These are phyloP conservation scores for Ivindomyrus marchei DNA, from an alignment of 2,113 vertebrate species.

Conservation along the genomic window DNA sequence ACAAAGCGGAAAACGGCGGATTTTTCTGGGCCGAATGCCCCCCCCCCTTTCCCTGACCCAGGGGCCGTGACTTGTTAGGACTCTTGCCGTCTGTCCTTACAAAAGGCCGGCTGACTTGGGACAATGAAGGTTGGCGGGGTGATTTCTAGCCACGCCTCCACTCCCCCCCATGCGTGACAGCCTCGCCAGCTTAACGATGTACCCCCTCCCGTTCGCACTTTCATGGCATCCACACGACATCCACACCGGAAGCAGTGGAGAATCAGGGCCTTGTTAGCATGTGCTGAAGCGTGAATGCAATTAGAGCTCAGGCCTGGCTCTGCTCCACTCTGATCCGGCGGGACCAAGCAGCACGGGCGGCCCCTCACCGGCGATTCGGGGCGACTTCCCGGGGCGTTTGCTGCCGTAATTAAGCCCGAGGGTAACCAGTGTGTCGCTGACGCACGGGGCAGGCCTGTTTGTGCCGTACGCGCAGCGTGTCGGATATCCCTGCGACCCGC, in stretches of 20 bases:
- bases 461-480: background rate
- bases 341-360: background rate
- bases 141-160: background rate
- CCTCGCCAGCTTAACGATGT: background rate
- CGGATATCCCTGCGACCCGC: background rate
- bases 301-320: background rate
- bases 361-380: background rate
- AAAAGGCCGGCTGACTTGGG: background rate
- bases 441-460: background rate
- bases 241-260: background rate
- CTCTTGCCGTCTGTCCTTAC: background rate
- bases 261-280: slow-evolving; percentile 16
- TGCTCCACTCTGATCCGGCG: background rate
- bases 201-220: background rate
- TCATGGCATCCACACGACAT: background rate
- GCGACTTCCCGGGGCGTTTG: background rate
- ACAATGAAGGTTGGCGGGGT: background rate
- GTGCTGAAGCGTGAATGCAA: slow-evolving; percentile 16
- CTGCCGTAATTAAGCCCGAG: slow-evolving; percentile 4
- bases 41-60: background rate
- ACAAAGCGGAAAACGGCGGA: background rate
- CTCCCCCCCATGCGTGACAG: background rate
- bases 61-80: background rate
- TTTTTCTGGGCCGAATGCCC: background rate
- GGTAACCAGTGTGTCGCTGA: background rate